Evolutionary conservation across 2,113 vertebrate species (phyloP).

Genomic region (Apaloderma vittatum): DNA sequence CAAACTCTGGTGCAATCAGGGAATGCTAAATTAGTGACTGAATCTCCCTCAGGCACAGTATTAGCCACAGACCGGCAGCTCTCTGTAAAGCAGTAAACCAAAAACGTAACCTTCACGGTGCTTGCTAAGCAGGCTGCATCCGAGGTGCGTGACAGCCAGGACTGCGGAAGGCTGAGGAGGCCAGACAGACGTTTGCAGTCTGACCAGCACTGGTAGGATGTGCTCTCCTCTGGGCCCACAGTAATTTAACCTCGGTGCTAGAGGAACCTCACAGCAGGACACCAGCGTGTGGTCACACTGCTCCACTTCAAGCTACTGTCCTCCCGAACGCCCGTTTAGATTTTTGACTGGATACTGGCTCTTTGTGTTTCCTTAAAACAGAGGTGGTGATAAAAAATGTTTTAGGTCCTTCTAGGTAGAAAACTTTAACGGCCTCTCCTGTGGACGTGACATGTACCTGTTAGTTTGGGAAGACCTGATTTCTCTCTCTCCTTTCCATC

Average conservation of each 20-base stretch:
- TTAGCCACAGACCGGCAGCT: neutral
- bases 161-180: neutral
- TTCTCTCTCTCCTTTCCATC: neutral
- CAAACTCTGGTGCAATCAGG: neutral
- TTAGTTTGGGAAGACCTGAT: neutral
- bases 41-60: neutral
- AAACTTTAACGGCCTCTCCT: neutral
- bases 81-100: neutral
- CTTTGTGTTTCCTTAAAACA: neutral
- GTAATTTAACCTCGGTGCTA: neutral
- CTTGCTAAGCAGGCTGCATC: neutral
- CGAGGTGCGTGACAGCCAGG: neutral
- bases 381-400: neutral
- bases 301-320: neutral
- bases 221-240: neutral
- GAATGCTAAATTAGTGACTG: neutral
- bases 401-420: neutral
- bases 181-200: neutral
- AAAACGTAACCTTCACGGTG: accelerated
- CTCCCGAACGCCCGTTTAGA: neutral
- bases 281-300: neutral
- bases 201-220: neutral
- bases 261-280: neutral
- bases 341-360: neutral
- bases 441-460: neutral